A percentile compares a stretch with the other conserved stretches of the same genome.
Evolutionary conservation across 2,113 vertebrate species (phyloP).

Genomic region (Rhinoderma darwinii): DNA sequence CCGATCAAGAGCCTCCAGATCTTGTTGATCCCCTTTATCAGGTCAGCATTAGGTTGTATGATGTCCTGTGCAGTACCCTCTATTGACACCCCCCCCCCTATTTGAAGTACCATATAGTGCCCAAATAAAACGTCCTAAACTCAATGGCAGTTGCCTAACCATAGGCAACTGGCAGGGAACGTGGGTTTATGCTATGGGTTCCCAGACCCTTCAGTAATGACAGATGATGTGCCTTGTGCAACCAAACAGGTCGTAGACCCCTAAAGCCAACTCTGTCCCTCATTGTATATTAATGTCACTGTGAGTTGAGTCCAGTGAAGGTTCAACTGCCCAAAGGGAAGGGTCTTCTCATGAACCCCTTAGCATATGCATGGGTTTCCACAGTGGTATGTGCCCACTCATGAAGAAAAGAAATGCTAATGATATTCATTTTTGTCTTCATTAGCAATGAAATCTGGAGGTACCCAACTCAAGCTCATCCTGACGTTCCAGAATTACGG

Average conservation of each 20-base stretch:
- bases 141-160: no score
- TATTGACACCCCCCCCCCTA: no score
- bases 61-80: no score
- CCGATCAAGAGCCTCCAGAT: no score
- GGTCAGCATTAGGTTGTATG: no score
- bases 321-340: neutral
- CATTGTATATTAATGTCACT: neutral
- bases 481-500: slow-evolving; percentile 99
- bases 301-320: neutral
- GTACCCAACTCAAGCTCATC: slow-evolving; percentile 97
- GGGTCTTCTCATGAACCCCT: neutral
- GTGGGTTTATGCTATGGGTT: no score
- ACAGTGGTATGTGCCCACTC: neutral
- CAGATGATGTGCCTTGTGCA: no score
- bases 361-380: neutral
- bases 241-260: neutral
- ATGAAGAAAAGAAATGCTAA: neutral
- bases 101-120: no score
- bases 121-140: no score
- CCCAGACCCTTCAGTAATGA: neutral
- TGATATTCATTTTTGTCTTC: neutral
- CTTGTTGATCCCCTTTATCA: no score
- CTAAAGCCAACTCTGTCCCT: neutral
- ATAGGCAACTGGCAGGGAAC: no score
- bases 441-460: slow-evolving; percentile 98